A percentile compares a stretch with the other conserved stretches of the same genome.
Conservation (phyloP, 2,797 vertebrate species). For the Pachyuromys duprasi region DNA sequence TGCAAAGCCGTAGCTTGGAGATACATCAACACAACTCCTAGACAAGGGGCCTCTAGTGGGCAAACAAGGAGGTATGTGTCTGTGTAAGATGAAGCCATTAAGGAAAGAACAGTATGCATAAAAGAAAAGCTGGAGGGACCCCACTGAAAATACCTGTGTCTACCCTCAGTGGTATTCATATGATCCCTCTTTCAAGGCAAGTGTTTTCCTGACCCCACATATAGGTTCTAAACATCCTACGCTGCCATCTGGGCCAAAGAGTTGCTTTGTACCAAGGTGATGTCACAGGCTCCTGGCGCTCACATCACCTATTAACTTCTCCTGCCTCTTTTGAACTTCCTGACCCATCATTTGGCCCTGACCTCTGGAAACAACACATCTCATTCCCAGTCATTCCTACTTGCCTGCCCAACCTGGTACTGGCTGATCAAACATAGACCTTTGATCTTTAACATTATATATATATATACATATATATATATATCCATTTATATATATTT, state of each 20-base stretch:
- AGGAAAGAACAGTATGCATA: neutral
- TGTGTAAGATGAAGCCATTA: neutral
- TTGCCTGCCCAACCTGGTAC: slow-evolving; percentile 38
- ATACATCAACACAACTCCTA: neutral
- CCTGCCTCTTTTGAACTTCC: slow-evolving; percentile 66
- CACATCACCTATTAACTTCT: slow-evolving; percentile 63
- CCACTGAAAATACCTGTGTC: neutral
- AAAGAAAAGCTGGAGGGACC: neutral
- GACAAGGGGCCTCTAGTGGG: neutral
- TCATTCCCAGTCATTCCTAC: slow-evolving; percentile 53
- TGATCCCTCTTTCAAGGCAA: neutral
- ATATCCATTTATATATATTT: too few relatives aligned
- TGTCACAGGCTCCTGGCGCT: slow-evolving; percentile 56
- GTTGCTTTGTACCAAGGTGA: slow-evolving; percentile 67
- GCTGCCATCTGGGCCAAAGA: slow-evolving; percentile 49
- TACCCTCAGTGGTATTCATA: neutral
- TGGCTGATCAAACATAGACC: neutral
- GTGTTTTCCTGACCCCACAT: slow-evolving; percentile 38
- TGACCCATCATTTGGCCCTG: slow-evolving; percentile 73
- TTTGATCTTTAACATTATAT: neutral
- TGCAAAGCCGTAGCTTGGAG: slow-evolving; percentile 47
- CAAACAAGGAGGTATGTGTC: neutral
- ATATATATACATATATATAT: too few relatives aligned
- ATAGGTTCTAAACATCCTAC: slow-evolving; percentile 62
- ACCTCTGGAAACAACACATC: slow-evolving; percentile 69